Base-by-base conservation (phyloP, 1,140 invertebrate species). In the Trissolcus basalis region DNA sequence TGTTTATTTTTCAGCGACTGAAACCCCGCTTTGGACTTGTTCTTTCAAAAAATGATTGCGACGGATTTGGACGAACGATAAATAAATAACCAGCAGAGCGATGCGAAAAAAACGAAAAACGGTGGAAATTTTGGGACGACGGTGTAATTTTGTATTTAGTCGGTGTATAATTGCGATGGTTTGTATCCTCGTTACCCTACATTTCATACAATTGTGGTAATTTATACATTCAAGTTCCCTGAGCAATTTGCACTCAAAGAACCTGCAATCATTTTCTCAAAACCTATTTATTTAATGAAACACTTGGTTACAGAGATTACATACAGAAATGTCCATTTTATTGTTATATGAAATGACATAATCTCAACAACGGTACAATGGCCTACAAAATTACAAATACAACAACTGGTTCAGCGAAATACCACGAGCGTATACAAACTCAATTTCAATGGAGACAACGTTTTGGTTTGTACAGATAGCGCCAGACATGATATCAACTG, bases 181-280 rank as follows among this genome's bases (percentile, higher is more conserved):
- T 73, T 32, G 36, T 41, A 59, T 55, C 39, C 33, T 55, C 55
- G 56, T 73, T 73, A 64, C 16, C 60, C 70, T 44, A 73, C 55
- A 72, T 64, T 72, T 14, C 9, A 36, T 12, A 51, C 60, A 65
- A 65, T 59, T 11, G 50, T 39, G 14, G 56, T 53, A 65, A 65
- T 67, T 73, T 60, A 67, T 61, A 56, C 32, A 47, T 61, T 47
- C 33, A 67, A 65, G 47, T 59, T 65, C 45, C 60, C 60, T 32
- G 16, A 41, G 41, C 36, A 65, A 73, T 73, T 73, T 73, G 16
- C 70, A 73, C 70, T 73, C 61, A 73, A 73, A 60, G 61, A n/a
- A 53, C 41, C 33, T 59, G 32, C 36, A 43, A 44, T 51, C 68
- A 58, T 71, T 71, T 64, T 55, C 59, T 58, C 41, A 16, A 71